Conservation (phyloP, 1,140 invertebrate genomes). For the Prorops nasuta region DNA sequence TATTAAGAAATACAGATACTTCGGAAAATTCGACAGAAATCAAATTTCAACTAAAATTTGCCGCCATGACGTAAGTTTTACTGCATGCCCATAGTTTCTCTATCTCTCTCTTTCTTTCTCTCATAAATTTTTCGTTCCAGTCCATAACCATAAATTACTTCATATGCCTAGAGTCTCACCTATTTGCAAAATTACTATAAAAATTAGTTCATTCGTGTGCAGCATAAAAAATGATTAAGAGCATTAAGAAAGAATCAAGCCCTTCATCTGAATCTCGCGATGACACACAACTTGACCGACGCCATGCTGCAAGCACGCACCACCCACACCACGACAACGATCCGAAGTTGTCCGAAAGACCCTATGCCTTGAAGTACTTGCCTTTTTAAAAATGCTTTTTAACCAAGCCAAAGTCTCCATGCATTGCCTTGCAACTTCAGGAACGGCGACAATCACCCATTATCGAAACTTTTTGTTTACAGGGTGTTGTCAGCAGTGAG, state of each 20-base stretch:
- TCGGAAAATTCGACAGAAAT: conserved; percentile 23
- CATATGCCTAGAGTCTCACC: conserved; percentile 19
- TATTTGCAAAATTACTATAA: conserved; percentile 16
- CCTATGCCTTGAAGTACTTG: no score
- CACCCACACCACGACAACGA: neutral
- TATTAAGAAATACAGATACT: conserved; percentile 2
- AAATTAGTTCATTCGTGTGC: conserved; percentile 21
- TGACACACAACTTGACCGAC: conserved; percentile 43
- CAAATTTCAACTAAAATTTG: conserved; percentile 36
- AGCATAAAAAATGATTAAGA: conserved; percentile 17
- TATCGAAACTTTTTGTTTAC: no score
- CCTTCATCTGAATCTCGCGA: conserved; percentile 36
- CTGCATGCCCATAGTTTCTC: conserved; percentile 14
- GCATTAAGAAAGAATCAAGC: conserved; percentile 15
- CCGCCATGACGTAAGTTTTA: conserved; percentile 42
- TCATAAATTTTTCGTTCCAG: neutral
- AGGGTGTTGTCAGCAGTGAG: no score
- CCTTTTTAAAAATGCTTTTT: no score
- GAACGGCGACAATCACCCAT: no score
- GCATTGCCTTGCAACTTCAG: no score
- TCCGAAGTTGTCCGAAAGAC: no score
- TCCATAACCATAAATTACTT: neutral
- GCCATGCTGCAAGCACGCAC: conserved; percentile 37
- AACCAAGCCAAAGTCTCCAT: no score
- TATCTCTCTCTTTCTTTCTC: no score